phyloP scores from a whole-genome alignment of 2,888 invertebrate genomes.

The Eristalis tenax region DNA sequence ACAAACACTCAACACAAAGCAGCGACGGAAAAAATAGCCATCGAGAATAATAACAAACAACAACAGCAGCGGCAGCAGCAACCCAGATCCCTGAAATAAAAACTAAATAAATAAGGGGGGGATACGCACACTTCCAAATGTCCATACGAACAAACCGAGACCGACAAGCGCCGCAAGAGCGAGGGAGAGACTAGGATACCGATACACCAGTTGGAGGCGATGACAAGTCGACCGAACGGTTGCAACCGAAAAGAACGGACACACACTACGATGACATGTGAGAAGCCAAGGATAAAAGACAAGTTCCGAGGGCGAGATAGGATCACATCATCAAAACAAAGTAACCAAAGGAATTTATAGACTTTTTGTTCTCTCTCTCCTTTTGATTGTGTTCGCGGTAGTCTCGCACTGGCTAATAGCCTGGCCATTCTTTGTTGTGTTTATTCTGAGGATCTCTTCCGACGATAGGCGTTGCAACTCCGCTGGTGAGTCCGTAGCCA shows the following conservation, averaged over 20 bases:
- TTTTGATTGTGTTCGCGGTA: neutral
- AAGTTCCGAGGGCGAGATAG: constrained; percentile 55
- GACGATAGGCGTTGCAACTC: neutral
- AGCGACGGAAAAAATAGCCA: constrained; percentile 38
- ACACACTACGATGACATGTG: neutral
- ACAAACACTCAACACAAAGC: constrained; percentile 26
- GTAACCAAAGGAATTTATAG: constrained; percentile 61
- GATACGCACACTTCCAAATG: neutral
- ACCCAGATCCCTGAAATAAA: constrained; percentile 25
- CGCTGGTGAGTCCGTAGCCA: constrained; percentile 29
- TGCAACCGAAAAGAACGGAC: constrained; percentile 1
- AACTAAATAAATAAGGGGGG: constrained; percentile 4
- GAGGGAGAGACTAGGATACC: neutral
- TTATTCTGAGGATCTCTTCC: neutral
- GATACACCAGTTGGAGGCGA: neutral
- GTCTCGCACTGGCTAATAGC: neutral
- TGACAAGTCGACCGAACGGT: neutral
- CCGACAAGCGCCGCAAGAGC: neutral
- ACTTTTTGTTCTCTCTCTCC: constrained; percentile 24
- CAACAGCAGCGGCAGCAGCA: constrained; percentile 4
- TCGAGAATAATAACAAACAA: constrained; percentile 41
- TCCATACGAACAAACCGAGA: neutral
- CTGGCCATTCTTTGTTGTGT: neutral
- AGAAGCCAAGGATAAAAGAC: constrained; percentile 52
- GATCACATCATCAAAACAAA: constrained; percentile 60